Conservation (phyloP, 1,140 invertebrate species). For the Apis cerana region DNA sequence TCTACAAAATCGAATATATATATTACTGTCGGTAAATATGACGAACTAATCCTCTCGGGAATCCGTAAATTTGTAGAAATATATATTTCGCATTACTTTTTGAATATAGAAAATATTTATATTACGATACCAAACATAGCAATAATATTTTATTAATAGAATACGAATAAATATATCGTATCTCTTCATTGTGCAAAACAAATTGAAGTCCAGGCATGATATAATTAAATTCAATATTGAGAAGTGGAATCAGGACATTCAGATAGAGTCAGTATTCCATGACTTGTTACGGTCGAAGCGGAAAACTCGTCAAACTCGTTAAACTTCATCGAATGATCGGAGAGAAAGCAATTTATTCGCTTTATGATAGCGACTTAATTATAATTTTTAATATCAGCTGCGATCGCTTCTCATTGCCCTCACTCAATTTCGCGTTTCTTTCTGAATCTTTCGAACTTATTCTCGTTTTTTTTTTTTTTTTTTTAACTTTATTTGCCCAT, state of each 20-base stretch:
- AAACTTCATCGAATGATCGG: neutral
- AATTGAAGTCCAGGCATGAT: too few relatives aligned
- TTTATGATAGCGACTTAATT: slow-evolving; percentile 30
- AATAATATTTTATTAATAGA: too few relatives aligned
- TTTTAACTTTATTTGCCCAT: neutral
- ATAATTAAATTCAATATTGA: neutral
- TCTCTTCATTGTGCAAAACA: neutral
- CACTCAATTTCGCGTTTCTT: slow-evolving; percentile 4
- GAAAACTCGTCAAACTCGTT: neutral
- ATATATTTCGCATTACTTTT: too few relatives aligned
- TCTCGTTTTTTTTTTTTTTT: too few relatives aligned
- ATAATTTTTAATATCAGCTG: slow-evolving; percentile 43
- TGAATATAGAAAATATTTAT: too few relatives aligned
- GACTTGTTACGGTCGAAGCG: too few relatives aligned
- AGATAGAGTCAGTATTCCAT: too few relatives aligned
- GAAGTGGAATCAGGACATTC: neutral
- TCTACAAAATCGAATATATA: neutral
- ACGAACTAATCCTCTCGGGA: neutral
- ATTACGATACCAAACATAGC: too few relatives aligned
- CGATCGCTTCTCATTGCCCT: slow-evolving; percentile 2
- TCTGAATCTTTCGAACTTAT: neutral
- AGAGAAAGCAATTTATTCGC: slow-evolving; percentile 8
- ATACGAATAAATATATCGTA: too few relatives aligned
- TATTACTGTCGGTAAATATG: neutral
- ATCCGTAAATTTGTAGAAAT: neutral